Evolutionary conservation across 2,113 vertebrate species (phyloP), one percentile per base, ranked within the genome.

Genomic region (Alaudala cheleensis): DNA sequence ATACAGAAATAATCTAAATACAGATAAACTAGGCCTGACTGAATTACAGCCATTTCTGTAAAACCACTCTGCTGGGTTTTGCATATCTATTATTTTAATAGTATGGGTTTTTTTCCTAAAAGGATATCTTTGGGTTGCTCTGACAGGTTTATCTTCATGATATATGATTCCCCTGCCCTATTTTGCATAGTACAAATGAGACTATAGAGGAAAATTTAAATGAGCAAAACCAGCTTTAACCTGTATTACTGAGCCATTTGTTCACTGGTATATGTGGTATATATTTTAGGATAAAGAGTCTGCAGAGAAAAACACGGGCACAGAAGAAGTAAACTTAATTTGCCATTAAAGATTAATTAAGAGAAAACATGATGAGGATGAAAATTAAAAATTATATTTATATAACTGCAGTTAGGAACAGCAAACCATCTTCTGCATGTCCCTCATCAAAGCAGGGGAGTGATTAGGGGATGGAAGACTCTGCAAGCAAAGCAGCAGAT

Each of bases 91-190:
- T 54, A 73, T 33, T 79, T 94, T 64, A 91, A 86, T 37, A 86
- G 34, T 8, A 39, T 45, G 28, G 1, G 3, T 0, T 3, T 31
- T 73, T 50, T 28, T 19, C 40, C 39, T 56, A 17, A 67, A 95
- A 77, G n/a, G 13, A 25, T 62, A 73, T 72, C 71, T 95, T 51
- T 60, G 37, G 82, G 42, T 87, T 91, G 24, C 49, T 85, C 64
- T 92, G 88, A 86, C 91, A 95, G 82, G 56, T 86, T 96, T 95
- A 95, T 96, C 91, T 92, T 34, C 53, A 60, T 96, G 92, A 95
- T 80, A 70, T 79, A 96, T 82, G 42, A 80, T 70, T n/a, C 33
- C 31, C 6, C 34, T 94, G 56, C 10, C 26, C 58, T 94, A 54
- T 85, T 97, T 95, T 93, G 67, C 65, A 83, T 54, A 88, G 26